Conservation (phyloP, 2,113 vertebrate species). For the Cyprinodon variegatus region DNA sequence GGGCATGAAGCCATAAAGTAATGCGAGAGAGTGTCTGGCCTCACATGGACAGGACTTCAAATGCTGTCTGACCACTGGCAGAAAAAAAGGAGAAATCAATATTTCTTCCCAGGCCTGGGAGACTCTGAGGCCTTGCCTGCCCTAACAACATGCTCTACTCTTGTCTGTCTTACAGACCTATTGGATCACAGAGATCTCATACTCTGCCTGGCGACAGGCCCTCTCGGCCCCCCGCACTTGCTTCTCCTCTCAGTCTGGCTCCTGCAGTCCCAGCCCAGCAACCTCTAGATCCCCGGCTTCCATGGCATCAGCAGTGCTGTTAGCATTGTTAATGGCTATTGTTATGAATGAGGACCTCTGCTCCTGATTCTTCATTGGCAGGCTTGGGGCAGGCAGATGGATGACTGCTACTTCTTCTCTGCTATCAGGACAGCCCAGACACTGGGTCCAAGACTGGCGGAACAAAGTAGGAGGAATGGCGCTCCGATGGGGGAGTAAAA, state of each 20-base stretch:
- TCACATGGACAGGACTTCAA: constrained; percentile 67
- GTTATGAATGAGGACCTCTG: constrained; percentile 85
- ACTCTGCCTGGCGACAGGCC: constrained; percentile 81
- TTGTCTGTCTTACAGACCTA: constrained; percentile 72
- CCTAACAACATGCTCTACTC: constrained; percentile 70
- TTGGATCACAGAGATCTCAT: constrained; percentile 71
- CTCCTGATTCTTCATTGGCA: constrained; percentile 74
- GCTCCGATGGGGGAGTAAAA: constrained; percentile 67
- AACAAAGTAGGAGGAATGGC: constrained; percentile 85
- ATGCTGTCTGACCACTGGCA: constrained; percentile 68
- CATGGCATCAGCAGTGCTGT: constrained; percentile 65
- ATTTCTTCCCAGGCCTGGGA: constrained; percentile 65
- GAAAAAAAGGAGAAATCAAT: constrained; percentile 75
- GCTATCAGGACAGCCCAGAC: constrained; percentile 81
- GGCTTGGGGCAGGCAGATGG: constrained; percentile 79
- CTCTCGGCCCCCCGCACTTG: constrained; percentile 53
- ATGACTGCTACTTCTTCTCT: constrained; percentile 78
- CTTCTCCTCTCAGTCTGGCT: constrained; percentile 51
- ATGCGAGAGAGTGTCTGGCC: constrained; percentile 37
- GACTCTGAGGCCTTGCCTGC: constrained; percentile 68
- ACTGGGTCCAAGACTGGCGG: constrained; percentile 74
- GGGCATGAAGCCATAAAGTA: constrained; percentile 47
- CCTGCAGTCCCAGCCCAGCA: constrained; percentile 51
- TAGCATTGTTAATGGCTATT: constrained; percentile 84
- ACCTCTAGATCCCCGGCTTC: constrained; percentile 58